Evolutionary conservation across 2,797 vertebrate species (phyloP).

Genomic region (Coregonus ussuriensis): DNA sequence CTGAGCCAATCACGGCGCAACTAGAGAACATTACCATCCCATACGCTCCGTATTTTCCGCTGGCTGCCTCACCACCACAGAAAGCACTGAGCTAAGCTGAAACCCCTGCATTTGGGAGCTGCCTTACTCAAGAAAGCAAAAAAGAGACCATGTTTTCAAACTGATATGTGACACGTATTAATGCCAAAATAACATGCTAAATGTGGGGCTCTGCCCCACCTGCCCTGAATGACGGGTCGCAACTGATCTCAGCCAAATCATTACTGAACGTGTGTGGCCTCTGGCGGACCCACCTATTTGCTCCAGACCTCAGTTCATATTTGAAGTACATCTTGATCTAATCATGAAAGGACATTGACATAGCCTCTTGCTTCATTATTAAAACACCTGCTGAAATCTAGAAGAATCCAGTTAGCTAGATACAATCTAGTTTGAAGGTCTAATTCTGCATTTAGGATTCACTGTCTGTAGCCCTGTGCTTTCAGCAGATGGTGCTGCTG

Average conservation of each 20-base stretch:
- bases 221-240: no score
- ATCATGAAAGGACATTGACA: slow-evolving; percentile 21
- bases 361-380: slow-evolving; percentile 4
- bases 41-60: no score
- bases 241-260: slow-evolving; percentile 1
- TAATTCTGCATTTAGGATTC: neutral
- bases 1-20: no score
- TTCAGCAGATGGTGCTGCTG: slow-evolving; percentile 69
- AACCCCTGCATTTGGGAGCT: no score
- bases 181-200: no score
- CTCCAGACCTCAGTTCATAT: slow-evolving; percentile 4
- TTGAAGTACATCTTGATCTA: slow-evolving; percentile 17
- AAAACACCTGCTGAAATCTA: slow-evolving; percentile 13
- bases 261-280: slow-evolving; percentile 6
- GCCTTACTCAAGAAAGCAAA: no score
- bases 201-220: no score
- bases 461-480: slow-evolving; percentile 9
- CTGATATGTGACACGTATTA: no score
- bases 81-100: no score
- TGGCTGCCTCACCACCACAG: no score
- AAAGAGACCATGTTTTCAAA: no score
- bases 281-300: neutral
- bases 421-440: neutral
- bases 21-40: no score
- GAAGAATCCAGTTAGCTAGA: slow-evolving; percentile 23